phyloP scores from a whole-genome alignment of 2,113 vertebrate species.

The Passer domesticus region DNA sequence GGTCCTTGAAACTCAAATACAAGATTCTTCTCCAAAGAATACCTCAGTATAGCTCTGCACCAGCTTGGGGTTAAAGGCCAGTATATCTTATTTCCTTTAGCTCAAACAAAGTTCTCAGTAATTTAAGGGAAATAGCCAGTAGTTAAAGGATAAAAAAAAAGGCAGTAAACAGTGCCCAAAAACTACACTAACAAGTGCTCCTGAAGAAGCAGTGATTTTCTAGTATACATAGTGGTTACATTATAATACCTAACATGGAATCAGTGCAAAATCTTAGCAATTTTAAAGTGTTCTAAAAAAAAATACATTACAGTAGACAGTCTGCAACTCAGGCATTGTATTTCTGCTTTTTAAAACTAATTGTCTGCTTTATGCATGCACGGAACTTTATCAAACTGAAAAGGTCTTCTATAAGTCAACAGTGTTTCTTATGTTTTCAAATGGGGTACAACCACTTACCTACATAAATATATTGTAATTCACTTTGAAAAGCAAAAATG shows the following conservation, averaged over 20 bases:
- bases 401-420: neutral
- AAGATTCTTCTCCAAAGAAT: neutral
- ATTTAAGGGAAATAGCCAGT: neutral
- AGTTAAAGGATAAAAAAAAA: neutral
- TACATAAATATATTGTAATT: neutral
- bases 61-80: neutral
- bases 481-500: neutral
- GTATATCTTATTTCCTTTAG: neutral
- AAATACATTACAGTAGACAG: neutral
- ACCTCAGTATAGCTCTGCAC: neutral
- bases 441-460: neutral
- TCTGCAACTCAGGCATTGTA: neutral
- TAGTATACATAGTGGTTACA: neutral
- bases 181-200: neutral
- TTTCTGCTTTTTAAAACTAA: neutral
- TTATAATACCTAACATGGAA: neutral
- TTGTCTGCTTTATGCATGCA: neutral
- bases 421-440: neutral
- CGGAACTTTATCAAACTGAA: neutral
- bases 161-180: neutral
- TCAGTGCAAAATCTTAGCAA: neutral
- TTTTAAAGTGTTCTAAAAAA: neutral
- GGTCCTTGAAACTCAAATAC: neutral
- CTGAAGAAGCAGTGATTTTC: neutral
- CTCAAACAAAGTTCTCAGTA: neutral